Evolutionary conservation across 2,113 vertebrate species (phyloP).

Genomic region (Aythya baeri): DNA sequence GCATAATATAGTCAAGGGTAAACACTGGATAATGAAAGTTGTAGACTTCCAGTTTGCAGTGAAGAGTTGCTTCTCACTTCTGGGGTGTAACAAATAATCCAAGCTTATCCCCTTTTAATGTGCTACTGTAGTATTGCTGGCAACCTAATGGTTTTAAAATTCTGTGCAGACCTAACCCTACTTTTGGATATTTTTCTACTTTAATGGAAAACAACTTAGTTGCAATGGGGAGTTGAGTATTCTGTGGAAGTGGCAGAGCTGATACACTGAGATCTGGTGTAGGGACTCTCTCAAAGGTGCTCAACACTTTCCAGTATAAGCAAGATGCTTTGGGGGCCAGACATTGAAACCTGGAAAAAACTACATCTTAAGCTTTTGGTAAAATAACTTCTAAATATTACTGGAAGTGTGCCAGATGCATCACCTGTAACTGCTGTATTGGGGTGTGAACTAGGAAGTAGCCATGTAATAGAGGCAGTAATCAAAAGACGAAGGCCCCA

Average conservation of each 20-base stretch:
- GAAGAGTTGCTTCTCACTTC: neutral
- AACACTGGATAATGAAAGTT: neutral
- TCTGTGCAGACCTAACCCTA: neutral
- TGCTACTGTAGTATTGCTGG: neutral
- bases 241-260: neutral
- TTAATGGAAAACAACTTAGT: neutral
- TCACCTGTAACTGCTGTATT: neutral
- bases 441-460: neutral
- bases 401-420: neutral
- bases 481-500: neutral
- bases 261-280: neutral
- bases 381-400: neutral
- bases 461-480: neutral
- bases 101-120: neutral
- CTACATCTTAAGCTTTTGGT: neutral
- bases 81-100: neutral
- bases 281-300: neutral
- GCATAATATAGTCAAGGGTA: neutral
- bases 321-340: neutral
- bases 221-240: slow-evolving; percentile 7
- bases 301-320: neutral
- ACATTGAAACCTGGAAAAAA: neutral
- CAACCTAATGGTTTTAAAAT: neutral
- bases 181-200: neutral
- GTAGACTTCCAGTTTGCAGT: neutral